Conservation (phyloP, 2,113 vertebrate genomes). For the Zapus hudsonius region DNA sequence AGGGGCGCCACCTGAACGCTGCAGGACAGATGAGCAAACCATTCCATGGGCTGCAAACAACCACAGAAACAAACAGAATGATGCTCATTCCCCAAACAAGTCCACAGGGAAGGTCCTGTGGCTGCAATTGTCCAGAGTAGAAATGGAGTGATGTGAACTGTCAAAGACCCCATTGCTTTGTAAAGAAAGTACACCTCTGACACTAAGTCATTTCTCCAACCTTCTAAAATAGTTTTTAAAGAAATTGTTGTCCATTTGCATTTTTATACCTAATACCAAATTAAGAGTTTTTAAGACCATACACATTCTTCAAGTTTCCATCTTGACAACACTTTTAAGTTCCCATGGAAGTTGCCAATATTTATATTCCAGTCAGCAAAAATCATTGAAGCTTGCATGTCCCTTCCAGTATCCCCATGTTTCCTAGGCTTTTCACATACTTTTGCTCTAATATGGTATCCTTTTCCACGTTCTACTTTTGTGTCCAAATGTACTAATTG, state of each 20-base stretch:
- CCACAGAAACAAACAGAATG: constrained; percentile 81
- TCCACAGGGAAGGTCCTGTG: constrained; percentile 87
- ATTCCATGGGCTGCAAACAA: constrained; percentile 86
- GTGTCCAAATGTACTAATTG: background rate
- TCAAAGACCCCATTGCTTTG: too few species aligned
- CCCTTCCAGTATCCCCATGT: background rate
- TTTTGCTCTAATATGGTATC: background rate
- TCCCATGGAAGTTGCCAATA: background rate
- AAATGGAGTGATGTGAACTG: constrained; percentile 91
- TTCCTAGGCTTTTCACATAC: background rate
- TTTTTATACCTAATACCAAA: background rate
- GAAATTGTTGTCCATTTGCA: background rate
- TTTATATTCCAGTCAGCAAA: background rate
- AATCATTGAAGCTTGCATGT: background rate
- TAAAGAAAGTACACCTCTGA: too few species aligned
- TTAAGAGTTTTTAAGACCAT: background rate
- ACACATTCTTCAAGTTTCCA: background rate
- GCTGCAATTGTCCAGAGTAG: constrained; percentile 87
- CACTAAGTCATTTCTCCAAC: too few species aligned
- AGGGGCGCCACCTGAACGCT: too few species aligned
- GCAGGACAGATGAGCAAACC: constrained; percentile 72
- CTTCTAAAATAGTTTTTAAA: background rate
- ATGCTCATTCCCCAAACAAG: constrained; percentile 89
- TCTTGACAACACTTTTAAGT: background rate
- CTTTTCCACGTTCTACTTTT: background rate